phyloP scores from a whole-genome alignment of 2,113 vertebrate genomes.

The Poecile atricapillus region DNA sequence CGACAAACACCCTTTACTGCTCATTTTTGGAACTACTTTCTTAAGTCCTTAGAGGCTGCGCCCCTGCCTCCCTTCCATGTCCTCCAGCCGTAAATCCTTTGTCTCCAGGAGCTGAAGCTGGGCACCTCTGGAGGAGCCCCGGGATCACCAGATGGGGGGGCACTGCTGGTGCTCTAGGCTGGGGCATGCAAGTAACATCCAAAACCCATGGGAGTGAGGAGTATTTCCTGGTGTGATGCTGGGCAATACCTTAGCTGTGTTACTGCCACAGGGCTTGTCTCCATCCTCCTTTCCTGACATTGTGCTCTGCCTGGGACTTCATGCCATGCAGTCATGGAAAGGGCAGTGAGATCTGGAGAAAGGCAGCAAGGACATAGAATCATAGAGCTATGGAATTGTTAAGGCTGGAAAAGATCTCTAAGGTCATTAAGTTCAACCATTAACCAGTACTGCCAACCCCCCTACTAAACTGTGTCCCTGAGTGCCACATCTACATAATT shows the following conservation, averaged over 20 bases:
- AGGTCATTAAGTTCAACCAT: too few relatives aligned
- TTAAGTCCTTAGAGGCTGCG: neutral
- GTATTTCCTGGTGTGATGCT: rapidly evolving
- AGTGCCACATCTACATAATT: neutral
- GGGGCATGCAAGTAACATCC: rapidly evolving
- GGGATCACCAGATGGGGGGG: too few relatives aligned
- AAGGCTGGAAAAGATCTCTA: neutral
- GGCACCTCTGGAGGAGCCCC: neutral
- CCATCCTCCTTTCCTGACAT: neutral
- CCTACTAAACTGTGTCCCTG: rapidly evolving
- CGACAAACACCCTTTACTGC: rapidly evolving
- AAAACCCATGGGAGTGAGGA: rapidly evolving
- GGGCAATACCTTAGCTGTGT: neutral
- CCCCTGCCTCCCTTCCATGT: too few relatives aligned
- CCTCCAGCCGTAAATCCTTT: rapidly evolving
- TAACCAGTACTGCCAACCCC: neutral
- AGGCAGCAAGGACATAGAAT: neutral
- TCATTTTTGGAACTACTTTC: rapidly evolving
- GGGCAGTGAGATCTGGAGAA: neutral
- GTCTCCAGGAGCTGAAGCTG: neutral
- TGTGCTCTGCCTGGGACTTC: too few relatives aligned
- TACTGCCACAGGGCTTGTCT: rapidly evolving
- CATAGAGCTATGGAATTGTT: too few relatives aligned
- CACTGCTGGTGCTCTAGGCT: rapidly evolving
- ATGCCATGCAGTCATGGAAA: rapidly evolving